phyloP scores from a whole-genome alignment of 1,140 invertebrate genomes.

The Anastrepha ludens region DNA sequence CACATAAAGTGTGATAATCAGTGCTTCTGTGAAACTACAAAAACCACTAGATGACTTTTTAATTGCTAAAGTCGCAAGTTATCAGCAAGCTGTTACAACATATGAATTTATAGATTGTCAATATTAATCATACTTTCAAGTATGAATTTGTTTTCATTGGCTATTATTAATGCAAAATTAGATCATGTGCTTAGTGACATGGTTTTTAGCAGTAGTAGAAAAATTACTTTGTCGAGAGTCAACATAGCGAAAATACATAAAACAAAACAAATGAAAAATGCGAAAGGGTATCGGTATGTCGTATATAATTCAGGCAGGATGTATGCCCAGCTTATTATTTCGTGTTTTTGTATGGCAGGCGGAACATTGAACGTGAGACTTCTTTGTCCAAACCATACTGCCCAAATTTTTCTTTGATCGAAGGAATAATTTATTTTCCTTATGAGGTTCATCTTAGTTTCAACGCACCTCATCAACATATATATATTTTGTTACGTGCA shows the following conservation, averaged over 20 bases:
- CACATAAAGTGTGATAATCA: not conserved
- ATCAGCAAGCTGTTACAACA: not conserved
- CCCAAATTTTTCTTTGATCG: no score
- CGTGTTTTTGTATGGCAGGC: not conserved
- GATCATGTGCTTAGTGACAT: not conserved
- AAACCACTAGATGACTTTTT: not conserved
- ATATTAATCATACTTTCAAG: not conserved
- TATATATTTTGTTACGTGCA: no score
- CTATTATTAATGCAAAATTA: conserved; percentile 7
- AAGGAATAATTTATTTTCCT: no score
- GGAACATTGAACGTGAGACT: not conserved
- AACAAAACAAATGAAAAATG: not conserved
- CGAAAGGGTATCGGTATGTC: not conserved
- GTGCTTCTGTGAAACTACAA: not conserved
- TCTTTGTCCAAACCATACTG: not conserved
- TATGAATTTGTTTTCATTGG: conserved; percentile 5
- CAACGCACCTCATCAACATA: no score
- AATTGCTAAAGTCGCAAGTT: not conserved
- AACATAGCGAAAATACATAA: not conserved
- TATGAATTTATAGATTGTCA: not conserved
- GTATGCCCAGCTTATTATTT: not conserved
- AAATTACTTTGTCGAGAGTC: not conserved
- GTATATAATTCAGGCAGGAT: not conserved
- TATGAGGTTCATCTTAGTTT: no score
- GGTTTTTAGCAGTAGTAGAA: conserved; percentile 43